Conservation (phyloP, 2,797 vertebrate species). For the Phataginus tetradactyla region DNA sequence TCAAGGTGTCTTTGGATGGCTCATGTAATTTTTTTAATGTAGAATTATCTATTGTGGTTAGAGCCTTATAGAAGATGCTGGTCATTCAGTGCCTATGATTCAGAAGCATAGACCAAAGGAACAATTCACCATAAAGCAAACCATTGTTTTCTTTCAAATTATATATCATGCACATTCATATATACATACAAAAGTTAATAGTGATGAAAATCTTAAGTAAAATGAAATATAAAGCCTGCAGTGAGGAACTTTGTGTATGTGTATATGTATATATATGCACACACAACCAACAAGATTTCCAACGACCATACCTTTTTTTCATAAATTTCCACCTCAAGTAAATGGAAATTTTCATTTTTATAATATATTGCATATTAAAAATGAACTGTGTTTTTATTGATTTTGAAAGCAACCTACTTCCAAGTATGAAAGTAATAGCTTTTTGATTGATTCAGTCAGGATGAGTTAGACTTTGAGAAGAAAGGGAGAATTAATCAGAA, state of each 20-base stretch:
- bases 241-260: slow-evolving; percentile 56
- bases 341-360: slow-evolving; percentile 85
- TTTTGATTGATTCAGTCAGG: slow-evolving; percentile 95
- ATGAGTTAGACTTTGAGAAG: slow-evolving; percentile 90
- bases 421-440: slow-evolving; percentile 90
- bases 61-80: neutral
- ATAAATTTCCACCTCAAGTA: slow-evolving; percentile 81
- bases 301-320: slow-evolving; percentile 67
- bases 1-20: neutral
- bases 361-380: slow-evolving; percentile 87
- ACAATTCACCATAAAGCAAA: slow-evolving; percentile 51
- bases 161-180: neutral
- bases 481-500: slow-evolving; percentile 90
- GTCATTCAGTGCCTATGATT: neutral
- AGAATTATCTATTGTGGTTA: neutral
- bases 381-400: slow-evolving; percentile 88
- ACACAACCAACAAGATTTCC: slow-evolving; percentile 65
- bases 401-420: slow-evolving; percentile 87
- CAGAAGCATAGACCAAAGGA: neutral
- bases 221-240: slow-evolving; percentile 31
- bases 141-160: neutral
- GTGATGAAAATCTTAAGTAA: slow-evolving; percentile 55
- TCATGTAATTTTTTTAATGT: neutral
- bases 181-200: slow-evolving; percentile 42
- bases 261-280: neutral